A percentile compares a stretch with the other conserved stretches of the same genome.
Evolutionary conservation across 2,888 invertebrate genomes (phyloP).

Genomic region (Eristalis pertinax): DNA sequence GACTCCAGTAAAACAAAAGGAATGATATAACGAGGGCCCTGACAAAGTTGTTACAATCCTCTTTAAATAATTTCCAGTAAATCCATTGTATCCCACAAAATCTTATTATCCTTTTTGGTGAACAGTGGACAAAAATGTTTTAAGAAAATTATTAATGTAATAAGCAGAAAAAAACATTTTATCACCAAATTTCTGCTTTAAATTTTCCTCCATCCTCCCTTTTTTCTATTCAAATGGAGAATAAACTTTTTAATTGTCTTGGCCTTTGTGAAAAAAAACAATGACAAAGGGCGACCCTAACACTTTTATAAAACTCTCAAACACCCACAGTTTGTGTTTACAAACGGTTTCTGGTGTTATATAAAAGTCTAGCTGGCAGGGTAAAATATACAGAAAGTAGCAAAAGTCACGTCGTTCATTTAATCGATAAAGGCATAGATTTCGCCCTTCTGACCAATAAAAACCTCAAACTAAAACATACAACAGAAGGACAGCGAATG

Average conservation of each 20-base stretch:
- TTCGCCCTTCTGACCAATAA: constrained; percentile 20
- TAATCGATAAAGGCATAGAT: constrained; percentile 47
- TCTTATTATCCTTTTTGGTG: constrained; percentile 21
- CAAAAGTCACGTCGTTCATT: constrained; percentile 43
- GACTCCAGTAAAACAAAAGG: neutral
- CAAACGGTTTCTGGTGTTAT: neutral
- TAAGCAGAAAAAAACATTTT: constrained; percentile 10
- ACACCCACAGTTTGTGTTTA: neutral
- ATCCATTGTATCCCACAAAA: constrained; percentile 15
- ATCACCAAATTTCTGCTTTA: constrained; percentile 12
- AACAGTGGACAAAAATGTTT: constrained; percentile 9
- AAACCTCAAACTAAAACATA: neutral
- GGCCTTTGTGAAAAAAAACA: constrained; percentile 18
- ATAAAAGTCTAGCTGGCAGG: neutral
- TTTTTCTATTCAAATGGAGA: neutral
- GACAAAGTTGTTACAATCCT: constrained; percentile 9
- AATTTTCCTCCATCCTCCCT: constrained; percentile 9
- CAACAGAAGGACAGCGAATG: constrained; percentile 27
- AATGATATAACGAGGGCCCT: neutral
- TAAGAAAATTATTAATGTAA: constrained; percentile 25
- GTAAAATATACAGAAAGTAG: neutral
- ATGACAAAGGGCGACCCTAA: neutral
- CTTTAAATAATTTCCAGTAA: neutral
- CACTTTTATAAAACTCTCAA: constrained; percentile 1
- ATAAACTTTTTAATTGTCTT: constrained; percentile 40